Conservation (phyloP, 2,113 vertebrate genomes). For the Spermophilus dauricus region DNA sequence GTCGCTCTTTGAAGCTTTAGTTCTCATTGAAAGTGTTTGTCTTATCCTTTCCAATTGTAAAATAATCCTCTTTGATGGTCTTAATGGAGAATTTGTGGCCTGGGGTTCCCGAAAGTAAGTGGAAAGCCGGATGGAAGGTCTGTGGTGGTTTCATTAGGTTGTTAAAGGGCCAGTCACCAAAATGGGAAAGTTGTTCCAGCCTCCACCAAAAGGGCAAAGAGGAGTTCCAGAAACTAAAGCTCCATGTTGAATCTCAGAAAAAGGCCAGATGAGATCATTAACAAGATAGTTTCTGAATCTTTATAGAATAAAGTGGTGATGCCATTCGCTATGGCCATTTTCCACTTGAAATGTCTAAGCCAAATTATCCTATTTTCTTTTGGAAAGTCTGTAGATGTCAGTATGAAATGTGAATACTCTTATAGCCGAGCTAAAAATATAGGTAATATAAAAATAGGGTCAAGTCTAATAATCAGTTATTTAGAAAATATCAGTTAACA, state of each 20-base stretch:
- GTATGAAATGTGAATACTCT: not conserved
- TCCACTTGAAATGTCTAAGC: slow-evolving; percentile 22
- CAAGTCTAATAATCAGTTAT: not conserved
- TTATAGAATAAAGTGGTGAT: slow-evolving; percentile 4
- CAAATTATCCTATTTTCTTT: slow-evolving; percentile 50
- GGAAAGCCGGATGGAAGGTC: not conserved
- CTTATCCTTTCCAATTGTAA: not conserved
- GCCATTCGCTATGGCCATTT: not conserved
- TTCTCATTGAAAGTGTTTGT: not conserved
- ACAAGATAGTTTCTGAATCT: slow-evolving; percentile 3
- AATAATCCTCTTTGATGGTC: not conserved
- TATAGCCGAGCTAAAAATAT: slow-evolving; percentile 33
- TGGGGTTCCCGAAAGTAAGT: slow-evolving; percentile 21
- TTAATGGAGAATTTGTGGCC: not conserved
- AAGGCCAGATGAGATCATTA: not conserved
- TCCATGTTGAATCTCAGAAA: not conserved
- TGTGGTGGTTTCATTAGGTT: not conserved
- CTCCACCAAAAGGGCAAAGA: not conserved
- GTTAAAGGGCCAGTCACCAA: not conserved
- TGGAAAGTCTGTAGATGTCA: not conserved
- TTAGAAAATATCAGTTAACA: slow-evolving; percentile 21
- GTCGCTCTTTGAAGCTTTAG: not conserved
- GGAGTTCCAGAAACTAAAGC: not conserved
- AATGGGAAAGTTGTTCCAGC: not conserved
- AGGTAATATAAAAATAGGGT: not conserved